Evolutionary conservation across 2,888 invertebrate genomes (phyloP).

Genomic region (Ormyrus nitidulus): DNA sequence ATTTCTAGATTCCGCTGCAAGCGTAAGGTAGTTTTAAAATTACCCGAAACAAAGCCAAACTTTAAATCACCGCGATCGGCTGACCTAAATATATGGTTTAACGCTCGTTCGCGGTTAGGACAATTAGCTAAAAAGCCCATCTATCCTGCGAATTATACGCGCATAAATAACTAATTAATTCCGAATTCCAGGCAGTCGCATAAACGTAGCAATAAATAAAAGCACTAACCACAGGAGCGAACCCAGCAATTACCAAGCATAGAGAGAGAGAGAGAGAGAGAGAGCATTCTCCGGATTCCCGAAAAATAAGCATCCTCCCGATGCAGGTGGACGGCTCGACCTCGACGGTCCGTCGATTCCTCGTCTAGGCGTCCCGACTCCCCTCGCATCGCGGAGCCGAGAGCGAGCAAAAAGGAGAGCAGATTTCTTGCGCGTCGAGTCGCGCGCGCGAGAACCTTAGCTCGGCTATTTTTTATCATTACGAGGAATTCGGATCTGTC

Average conservation of each 20-base stretch:
- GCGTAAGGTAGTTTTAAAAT: too few species aligned
- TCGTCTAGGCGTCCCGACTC: background rate
- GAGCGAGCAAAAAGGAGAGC: background rate
- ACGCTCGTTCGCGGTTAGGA: too few species aligned
- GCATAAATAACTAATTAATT: background rate
- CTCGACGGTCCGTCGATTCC: constrained; percentile 33
- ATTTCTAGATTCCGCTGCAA: too few species aligned
- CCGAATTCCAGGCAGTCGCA: background rate
- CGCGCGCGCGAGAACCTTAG: constrained; percentile 51
- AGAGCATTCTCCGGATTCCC: constrained; percentile 28
- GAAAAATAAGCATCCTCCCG: constrained; percentile 22
- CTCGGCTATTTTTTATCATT: constrained; percentile 72
- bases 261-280: too few species aligned
- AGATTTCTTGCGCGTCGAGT: constrained; percentile 45
- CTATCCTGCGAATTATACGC: constrained; percentile 5
- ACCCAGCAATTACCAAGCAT: constrained; percentile 36
- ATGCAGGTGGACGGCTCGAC: constrained; percentile 25
- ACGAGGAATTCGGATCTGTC: constrained; percentile 74
- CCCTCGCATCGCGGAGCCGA: background rate
- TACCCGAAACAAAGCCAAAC: too few species aligned
- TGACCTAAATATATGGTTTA: too few species aligned
- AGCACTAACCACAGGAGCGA: background rate
- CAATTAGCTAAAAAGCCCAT: background rate
- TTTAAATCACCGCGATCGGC: too few species aligned
- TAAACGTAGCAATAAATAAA: background rate